These are phyloP conservation scores for Lepeophtheirus nordmannii DNA, from an alignment of 2,888 invertebrate genomes.

Conservation along the genomic window DNA sequence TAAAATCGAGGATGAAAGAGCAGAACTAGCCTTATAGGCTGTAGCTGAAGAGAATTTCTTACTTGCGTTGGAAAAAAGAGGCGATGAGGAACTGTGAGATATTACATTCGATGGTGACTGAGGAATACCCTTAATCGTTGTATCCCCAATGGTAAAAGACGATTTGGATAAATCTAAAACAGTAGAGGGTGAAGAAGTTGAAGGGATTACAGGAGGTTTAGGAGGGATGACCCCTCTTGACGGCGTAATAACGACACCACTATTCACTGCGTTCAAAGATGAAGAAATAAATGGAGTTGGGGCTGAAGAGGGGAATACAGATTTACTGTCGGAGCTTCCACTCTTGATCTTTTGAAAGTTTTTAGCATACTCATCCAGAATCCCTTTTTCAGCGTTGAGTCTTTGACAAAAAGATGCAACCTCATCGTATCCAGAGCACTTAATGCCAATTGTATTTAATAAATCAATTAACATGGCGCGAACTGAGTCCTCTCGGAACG, in stretches of 20 bases:
- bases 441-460: background rate
- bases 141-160: too few species aligned
- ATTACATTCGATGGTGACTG: too few species aligned
- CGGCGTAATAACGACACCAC: background rate
- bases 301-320: background rate
- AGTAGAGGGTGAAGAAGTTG: background rate
- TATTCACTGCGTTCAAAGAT: background rate
- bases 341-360: background rate
- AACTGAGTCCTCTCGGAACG: slow-evolving; percentile 4
- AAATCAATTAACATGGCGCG: slow-evolving; percentile 1
- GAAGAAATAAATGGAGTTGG: background rate
- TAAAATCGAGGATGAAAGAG: background rate
- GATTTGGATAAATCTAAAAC: too few species aligned
- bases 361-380: background rate
- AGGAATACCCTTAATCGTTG: too few species aligned
- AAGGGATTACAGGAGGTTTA: background rate
- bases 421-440: background rate
- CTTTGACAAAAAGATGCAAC: background rate
- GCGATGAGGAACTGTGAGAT: background rate
- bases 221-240: background rate
- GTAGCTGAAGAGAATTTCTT: slow-evolving; percentile 1
- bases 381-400: background rate
- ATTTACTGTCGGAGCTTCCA: background rate
- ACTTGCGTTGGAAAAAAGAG: background rate
- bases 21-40: background rate